phyloP scores from a whole-genome alignment of 2,888 invertebrate genomes.

The Noctua comes region DNA sequence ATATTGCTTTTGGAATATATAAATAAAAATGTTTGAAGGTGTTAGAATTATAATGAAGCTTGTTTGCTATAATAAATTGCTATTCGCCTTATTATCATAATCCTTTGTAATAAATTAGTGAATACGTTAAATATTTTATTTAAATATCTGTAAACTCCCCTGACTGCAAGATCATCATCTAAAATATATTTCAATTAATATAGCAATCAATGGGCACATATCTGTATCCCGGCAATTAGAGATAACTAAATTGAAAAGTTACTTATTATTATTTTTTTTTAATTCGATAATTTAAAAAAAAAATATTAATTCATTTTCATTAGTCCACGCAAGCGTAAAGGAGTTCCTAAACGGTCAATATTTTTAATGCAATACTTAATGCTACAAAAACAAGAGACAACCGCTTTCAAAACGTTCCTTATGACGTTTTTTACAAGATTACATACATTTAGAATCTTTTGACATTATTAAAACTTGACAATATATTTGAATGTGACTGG shows the following conservation, averaged over 20 bases:
- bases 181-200: not conserved
- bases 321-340: not conserved
- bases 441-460: not conserved
- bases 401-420: not conserved
- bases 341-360: no score
- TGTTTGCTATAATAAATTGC: slow-evolving; percentile 25
- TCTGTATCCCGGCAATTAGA: not conserved
- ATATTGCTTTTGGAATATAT: slow-evolving; percentile 2
- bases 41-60: slow-evolving; percentile 16
- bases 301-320: no score
- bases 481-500: not conserved
- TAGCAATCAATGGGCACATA: not conserved
- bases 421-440: not conserved
- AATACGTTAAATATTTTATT: not conserved
- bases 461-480: not conserved
- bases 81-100: slow-evolving; percentile 21
- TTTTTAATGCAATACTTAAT: no score
- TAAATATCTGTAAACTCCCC: slow-evolving; percentile 1
- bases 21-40: slow-evolving; percentile 34
- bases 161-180: slow-evolving; percentile 52
- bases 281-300: not conserved
- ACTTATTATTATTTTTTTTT: not conserved
- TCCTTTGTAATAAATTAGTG: slow-evolving; percentile 22
- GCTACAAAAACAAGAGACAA: not conserved
- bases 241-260: not conserved